These are phyloP conservation scores for Uria aalge DNA, from an alignment of 2,113 vertebrate genomes.

Conservation along the genomic window DNA sequence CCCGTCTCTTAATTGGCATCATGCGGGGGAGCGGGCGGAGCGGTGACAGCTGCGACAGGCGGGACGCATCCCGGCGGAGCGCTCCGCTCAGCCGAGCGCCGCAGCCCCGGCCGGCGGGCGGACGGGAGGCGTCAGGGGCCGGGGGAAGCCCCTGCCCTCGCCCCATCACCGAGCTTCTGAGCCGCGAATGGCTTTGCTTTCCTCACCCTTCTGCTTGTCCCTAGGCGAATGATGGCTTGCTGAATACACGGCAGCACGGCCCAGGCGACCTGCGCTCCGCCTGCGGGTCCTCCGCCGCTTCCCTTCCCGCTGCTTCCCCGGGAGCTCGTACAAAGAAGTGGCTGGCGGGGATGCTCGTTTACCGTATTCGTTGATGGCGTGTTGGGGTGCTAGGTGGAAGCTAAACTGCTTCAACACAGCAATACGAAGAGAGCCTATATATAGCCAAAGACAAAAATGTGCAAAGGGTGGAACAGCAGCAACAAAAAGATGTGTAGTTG, in stretches of 20 bases:
- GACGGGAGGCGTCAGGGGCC: not conserved
- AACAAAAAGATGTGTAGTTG: not conserved
- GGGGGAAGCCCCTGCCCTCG: not conserved
- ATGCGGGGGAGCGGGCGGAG: conserved; percentile 6
- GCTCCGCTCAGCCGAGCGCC: not conserved
- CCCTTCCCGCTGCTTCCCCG: not conserved
- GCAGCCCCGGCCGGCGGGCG: not conserved
- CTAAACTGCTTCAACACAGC: not conserved
- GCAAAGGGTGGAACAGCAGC: not conserved
- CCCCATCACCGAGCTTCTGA: not conserved
- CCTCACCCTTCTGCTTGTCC: not conserved
- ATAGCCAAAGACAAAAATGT: not conserved
- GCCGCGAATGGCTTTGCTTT: not conserved
- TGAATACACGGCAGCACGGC: not conserved
- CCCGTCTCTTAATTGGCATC: conserved; percentile 30
- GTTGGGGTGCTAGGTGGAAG: not conserved
- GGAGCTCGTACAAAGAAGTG: not conserved
- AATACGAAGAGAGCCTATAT: not conserved
- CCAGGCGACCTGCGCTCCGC: not conserved
- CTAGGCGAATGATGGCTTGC: too few relatives aligned
- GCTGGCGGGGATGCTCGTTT: not conserved
- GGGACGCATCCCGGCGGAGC: not conserved
- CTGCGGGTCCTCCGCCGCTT: not conserved
- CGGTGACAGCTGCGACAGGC: conserved; percentile 30
- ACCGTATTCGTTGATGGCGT: not conserved